phyloP scores from a whole-genome alignment of 2,797 vertebrate species.

The Sebastes melanostomus region DNA sequence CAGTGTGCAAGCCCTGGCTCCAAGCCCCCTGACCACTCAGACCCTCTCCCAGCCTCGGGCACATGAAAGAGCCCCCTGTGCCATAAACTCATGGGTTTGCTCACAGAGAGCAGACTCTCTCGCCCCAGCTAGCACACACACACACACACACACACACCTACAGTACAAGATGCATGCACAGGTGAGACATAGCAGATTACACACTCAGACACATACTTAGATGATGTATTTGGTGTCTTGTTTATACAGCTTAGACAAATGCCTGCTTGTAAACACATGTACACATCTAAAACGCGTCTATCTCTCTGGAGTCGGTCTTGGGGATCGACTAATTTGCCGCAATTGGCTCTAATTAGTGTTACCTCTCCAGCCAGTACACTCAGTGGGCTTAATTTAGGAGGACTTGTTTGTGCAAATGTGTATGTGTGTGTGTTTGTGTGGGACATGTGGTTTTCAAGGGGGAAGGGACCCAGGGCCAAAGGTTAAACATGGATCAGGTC shows the following conservation, averaged over 20 bases:
- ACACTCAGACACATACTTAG: constrained; percentile 41
- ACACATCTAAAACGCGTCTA: constrained; percentile 46
- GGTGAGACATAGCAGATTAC: constrained; percentile 40
- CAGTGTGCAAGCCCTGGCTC: constrained; percentile 85
- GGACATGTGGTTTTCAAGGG: constrained; percentile 64
- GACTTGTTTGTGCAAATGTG: constrained; percentile 58
- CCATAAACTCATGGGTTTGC: constrained; percentile 78
- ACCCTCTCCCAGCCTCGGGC: constrained; percentile 81
- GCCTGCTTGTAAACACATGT: constrained; percentile 39
- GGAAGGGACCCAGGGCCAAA: constrained; percentile 75
- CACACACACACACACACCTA: not conserved
- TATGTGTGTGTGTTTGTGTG: constrained; percentile 4
- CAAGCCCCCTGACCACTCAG: constrained; percentile 84
- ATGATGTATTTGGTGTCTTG: constrained; percentile 44
- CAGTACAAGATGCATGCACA: constrained; percentile 19
- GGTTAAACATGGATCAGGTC: constrained; percentile 81
- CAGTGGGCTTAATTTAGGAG: constrained; percentile 59
- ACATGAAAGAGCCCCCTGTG: constrained; percentile 87
- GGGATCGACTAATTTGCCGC: constrained; percentile 68
- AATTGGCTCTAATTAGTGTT: constrained; percentile 77
- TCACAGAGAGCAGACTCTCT: constrained; percentile 68
- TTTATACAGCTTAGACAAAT: constrained; percentile 36
- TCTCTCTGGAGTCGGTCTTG: constrained; percentile 58
- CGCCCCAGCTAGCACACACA: constrained; percentile 29
- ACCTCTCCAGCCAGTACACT: constrained; percentile 70